Conservation (phyloP, 2,797 vertebrate species). For the Bucorvus abyssinicus region DNA sequence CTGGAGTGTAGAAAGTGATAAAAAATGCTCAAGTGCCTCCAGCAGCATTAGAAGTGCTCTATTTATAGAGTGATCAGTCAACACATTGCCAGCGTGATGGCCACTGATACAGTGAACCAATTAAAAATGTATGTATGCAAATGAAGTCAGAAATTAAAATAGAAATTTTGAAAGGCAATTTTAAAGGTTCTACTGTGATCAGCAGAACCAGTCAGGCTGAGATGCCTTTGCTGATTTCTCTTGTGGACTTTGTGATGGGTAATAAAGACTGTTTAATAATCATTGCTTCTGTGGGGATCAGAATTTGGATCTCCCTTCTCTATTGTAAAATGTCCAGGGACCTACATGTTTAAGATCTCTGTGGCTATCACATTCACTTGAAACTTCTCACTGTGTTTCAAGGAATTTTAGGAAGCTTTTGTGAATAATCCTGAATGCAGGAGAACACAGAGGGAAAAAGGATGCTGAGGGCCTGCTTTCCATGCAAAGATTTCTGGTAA, state of each 20-base stretch:
- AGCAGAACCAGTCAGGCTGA: not conserved
- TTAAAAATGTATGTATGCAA: not conserved
- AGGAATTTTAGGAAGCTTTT: not conserved
- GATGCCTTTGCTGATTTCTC: not conserved
- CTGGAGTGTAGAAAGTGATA: not conserved
- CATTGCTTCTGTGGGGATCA: not conserved
- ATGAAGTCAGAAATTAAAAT: not conserved
- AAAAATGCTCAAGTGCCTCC: not conserved
- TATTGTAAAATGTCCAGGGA: not conserved
- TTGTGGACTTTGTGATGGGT: not conserved
- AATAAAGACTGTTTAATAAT: not conserved
- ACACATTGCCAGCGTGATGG: not conserved
- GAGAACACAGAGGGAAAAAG: not conserved
- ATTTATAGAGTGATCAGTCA: slow-evolving; percentile 14
- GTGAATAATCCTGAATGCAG: not conserved
- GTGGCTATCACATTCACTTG: not conserved
- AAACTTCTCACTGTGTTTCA: not conserved
- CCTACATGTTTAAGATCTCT: not conserved
- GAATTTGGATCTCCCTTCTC: not conserved
- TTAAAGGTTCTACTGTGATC: not conserved
- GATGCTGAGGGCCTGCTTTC: not conserved
- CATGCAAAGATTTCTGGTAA: not conserved
- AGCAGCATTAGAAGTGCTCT: not conserved
- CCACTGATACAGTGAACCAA: not conserved
- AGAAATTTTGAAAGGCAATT: not conserved